A percentile compares a stretch with the other conserved stretches of the same genome.
These are phyloP conservation scores for Phytoseiulus persimilis DNA, from an alignment of 2,888 invertebrate genomes.

Conservation along the genomic window DNA sequence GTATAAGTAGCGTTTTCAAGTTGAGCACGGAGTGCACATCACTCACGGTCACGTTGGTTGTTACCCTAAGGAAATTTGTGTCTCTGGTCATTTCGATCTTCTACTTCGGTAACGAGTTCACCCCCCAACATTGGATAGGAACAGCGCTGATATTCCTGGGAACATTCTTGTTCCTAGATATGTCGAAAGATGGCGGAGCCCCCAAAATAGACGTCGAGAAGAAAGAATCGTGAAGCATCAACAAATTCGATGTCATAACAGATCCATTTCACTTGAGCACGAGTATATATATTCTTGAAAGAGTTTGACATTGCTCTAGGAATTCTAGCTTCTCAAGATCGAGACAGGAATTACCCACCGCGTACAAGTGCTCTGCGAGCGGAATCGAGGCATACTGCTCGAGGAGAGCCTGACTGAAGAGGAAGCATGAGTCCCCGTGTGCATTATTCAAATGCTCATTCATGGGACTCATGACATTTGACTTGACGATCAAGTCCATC, in stretches of 20 bases:
- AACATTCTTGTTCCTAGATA: constrained; percentile 80
- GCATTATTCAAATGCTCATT: too few species aligned
- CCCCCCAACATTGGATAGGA: constrained; percentile 79
- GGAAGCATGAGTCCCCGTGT: too few species aligned
- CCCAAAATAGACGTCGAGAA: background rate
- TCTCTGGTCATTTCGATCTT: constrained; percentile 88
- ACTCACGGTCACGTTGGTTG: constrained; percentile 84
- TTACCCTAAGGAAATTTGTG: constrained; percentile 88
- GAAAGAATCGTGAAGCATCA: background rate
- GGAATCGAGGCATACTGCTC: too few species aligned
- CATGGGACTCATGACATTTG: too few species aligned
- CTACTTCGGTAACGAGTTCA: constrained; percentile 90
- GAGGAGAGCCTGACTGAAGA: too few species aligned
- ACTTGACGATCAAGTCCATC: too few species aligned
- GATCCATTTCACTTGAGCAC: background rate
- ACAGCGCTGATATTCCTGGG: constrained; percentile 82
- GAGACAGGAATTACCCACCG: too few species aligned
- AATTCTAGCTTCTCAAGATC: too few species aligned
- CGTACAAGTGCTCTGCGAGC: too few species aligned
- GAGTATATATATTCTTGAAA: background rate
- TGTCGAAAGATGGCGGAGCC: background rate
- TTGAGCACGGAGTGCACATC: constrained; percentile 89
- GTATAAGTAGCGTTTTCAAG: constrained; percentile 87
- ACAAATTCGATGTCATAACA: background rate
- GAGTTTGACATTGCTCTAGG: background rate